These are phyloP conservation scores for Malacoctenus gilli DNA, from an alignment of 2,797 vertebrate species.

Conservation along the genomic window DNA sequence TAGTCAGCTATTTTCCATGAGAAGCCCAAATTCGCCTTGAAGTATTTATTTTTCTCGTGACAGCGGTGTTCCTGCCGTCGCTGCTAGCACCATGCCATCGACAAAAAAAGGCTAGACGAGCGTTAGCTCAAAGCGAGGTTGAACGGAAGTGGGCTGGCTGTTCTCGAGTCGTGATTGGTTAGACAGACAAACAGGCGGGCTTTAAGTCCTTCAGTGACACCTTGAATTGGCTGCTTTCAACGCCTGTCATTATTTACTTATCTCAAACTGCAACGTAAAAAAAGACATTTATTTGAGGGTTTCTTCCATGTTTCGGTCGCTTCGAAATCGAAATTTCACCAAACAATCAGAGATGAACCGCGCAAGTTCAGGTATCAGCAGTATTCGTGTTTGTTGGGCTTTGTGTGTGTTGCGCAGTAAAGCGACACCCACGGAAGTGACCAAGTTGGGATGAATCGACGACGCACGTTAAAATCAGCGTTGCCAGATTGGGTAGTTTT, in stretches of 20 bases:
- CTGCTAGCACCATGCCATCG: conserved; percentile 73
- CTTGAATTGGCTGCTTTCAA: conserved; percentile 46
- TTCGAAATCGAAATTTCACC: neutral
- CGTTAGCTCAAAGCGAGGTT: conserved; percentile 57
- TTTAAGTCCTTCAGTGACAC: neutral
- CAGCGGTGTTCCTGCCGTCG: conserved; percentile 38
- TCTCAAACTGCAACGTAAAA: conserved; percentile 50
- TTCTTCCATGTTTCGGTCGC: neutral
- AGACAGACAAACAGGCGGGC: neutral
- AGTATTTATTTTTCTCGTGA: conserved; percentile 37
- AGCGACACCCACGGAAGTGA: conserved; percentile 75
- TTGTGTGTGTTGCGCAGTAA: conserved; percentile 59
- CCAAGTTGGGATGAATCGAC: conserved; percentile 37
- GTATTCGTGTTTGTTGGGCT: neutral
- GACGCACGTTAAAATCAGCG: conserved; percentile 21
- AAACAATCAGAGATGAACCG: too few relatives aligned
- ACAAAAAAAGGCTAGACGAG: conserved; percentile 63
- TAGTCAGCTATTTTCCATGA: conserved; percentile 24
- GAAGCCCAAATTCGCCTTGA: conserved; percentile 24
- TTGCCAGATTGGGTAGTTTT: too few relatives aligned
- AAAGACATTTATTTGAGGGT: conserved; percentile 5
- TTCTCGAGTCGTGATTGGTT: conserved; percentile 52
- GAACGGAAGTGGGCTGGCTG: conserved; percentile 50
- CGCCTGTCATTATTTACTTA: conserved; percentile 59
- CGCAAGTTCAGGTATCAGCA: too few relatives aligned